Base-by-base conservation (phyloP, 1,140 invertebrate genomes). In the Chrysomallon squamiferum region DNA sequence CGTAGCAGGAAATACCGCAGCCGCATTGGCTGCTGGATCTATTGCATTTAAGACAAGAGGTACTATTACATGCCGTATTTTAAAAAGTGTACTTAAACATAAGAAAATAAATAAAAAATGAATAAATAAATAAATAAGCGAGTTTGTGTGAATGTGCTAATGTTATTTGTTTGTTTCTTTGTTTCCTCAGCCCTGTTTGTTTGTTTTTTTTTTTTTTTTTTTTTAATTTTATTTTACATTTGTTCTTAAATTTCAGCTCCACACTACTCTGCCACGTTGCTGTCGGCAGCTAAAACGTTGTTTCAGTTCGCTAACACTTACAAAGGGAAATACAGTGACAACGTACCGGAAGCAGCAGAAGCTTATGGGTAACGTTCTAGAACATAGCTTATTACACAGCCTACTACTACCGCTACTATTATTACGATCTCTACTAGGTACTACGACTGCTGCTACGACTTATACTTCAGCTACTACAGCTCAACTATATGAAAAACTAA, bases 1-100 rank as follows among this genome's bases (percentile, higher is more conserved):
- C 73, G 71, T 91, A 11, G 89, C 89, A 3, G 89, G 87, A 3
- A 90, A 91, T 76, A 89, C 88, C 1, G 87, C 90, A 1, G 89
- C 90, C 6, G 89, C 90, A 4, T 78, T 91, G 3, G 87, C 89
- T 2, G 83, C 84, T 38, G 88, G 89, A 1, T 80, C 88, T 33
- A 84, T 88, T 25, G 86, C 88, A 11, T 85, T 90, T 13, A 88
- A 89, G 62, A 78, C 47, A 11, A 70, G 58, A 68, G 71, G 77
- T 77, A 15, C 35, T n/a, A n/a, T n/a, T n/a, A n/a, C n/a, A n/a
- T n/a, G n/a, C n/a, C n/a, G n/a, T n/a, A n/a, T n/a, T n/a, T n/a
- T n/a, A n/a, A n/a, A n/a, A n/a, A n/a, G n/a, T n/a, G n/a, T n/a
- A n/a, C n/a, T n/a, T n/a, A n/a, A n/a, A n/a, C n/a, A n/a, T n/a